Base-by-base conservation (phyloP, 2,888 invertebrate species). In the Cephus sareptanus region DNA sequence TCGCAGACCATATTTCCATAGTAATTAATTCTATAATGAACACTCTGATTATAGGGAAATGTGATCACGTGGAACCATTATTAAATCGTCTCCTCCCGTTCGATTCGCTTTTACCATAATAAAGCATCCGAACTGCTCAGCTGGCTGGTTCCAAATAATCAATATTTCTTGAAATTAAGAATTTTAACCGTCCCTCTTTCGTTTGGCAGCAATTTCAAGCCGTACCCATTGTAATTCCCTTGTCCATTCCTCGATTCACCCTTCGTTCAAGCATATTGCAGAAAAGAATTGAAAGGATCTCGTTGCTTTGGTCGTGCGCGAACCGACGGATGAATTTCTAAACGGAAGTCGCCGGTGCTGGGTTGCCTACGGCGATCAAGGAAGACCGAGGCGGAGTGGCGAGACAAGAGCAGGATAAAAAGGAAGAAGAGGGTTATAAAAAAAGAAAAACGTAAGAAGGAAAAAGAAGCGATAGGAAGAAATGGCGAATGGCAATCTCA, bases 11-110 rank as follows among this genome's bases (percentile, higher is more conserved):
- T 71, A 71, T 71, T 71, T 71, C 71, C 71, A 12, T 71, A 71
- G 33, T 71, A 71, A 71, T 71, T 71, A 71, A 71, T 71, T 71
- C 2, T 71, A 71, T 71, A 71, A 71, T 23, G 71, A 71, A 71
- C 34, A 71, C 34, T 33, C 33, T 34, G 34, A 71, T 71, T 71
- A 71, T 71, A 34, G 34, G 71, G 71, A 34, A 71, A 71, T 71
- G 13, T 31, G 71, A 71, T 71, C 23, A 56, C 56, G 56, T 23
- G 56, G 9, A 23, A 23, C 56, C 56, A 23, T 56, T 56, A 56
- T 56, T 56, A 56, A 56, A 56, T 23, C 56, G 56, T 9, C 56
- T 23, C 23, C 23, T 56, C 56, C 23, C 56, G 23, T 56, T 56
- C 56, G 56, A 56, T 56, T 56, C 9, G 56, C 56, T 56, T 56